A percentile compares a stretch with the other conserved stretches of the same genome.
These are phyloP conservation scores for Cryptocheilus praepositus DNA, from an alignment of 2,888 invertebrate genomes.

Conservation along the genomic window DNA sequence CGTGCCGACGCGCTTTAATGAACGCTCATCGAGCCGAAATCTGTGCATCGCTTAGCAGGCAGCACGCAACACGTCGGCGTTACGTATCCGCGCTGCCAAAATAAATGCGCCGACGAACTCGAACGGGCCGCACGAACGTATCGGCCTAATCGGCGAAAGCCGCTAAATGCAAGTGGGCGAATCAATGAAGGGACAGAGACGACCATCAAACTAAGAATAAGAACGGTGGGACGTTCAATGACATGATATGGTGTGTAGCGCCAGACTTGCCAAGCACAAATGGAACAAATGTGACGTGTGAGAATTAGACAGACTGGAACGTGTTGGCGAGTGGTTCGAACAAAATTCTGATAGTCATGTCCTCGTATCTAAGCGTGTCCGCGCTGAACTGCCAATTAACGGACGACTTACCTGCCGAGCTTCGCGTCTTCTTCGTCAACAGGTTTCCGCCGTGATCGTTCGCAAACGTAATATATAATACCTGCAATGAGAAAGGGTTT, in stretches of 20 bases:
- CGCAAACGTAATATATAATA: slow-evolving; percentile 74
- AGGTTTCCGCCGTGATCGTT: slow-evolving; percentile 79
- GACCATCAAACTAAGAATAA: slow-evolving; percentile 25
- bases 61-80: too few relatives aligned
- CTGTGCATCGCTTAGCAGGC: too few relatives aligned
- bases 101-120: too few relatives aligned
- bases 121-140: too few relatives aligned
- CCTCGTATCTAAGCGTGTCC: slow-evolving; percentile 8
- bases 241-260: slow-evolving; percentile 67
- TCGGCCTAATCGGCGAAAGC: too few relatives aligned
- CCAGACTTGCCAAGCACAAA: slow-evolving; percentile 74
- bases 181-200: not conserved
- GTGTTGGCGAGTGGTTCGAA: not conserved
- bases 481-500: slow-evolving; percentile 58
- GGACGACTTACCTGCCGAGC: slow-evolving; percentile 84
- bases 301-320: slow-evolving; percentile 37
- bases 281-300: slow-evolving; percentile 54
- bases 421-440: slow-evolving; percentile 89
- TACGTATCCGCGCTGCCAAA: too few relatives aligned
- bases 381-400: slow-evolving; percentile 1
- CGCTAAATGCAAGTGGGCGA: too few relatives aligned
- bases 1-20: too few relatives aligned
- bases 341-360: slow-evolving; percentile 1
- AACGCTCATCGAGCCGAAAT: too few relatives aligned
- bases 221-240: slow-evolving; percentile 52